A percentile compares a stretch with the other conserved stretches of the same genome.
These are phyloP conservation scores for Himalopsyche kuldschensis DNA, from an alignment of 2,888 invertebrate species.

Conservation along the genomic window DNA sequence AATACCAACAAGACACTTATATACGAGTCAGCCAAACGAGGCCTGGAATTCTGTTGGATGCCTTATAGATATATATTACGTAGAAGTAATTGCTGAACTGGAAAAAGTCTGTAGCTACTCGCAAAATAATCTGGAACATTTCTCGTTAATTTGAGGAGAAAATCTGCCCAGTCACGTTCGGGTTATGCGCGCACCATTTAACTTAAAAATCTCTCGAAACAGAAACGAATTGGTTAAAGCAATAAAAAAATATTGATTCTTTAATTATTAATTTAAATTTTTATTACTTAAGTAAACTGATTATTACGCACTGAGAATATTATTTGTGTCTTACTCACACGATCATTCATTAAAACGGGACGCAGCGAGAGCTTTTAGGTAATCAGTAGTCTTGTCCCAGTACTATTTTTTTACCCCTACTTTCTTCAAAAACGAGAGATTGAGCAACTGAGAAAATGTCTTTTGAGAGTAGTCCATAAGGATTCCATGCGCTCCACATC, in stretches of 20 bases:
- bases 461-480: no score
- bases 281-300: no score
- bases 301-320: no score
- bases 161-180: constrained; percentile 39
- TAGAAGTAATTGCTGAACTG: constrained; percentile 36
- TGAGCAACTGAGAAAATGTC: no score
- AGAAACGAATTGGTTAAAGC: background rate
- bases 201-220: constrained; percentile 25
- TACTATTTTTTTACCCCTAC: no score
- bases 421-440: no score
- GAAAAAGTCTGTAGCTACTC: constrained; percentile 34
- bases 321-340: no score
- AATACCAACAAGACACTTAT: constrained; percentile 30
- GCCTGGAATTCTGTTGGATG: background rate
- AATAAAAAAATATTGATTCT: background rate
- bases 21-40: background rate
- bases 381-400: no score
- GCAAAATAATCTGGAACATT: constrained; percentile 38
- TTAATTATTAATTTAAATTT: no score
- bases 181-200: constrained; percentile 39
- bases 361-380: no score
- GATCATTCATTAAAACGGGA: no score
- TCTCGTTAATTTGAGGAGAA: constrained; percentile 40
- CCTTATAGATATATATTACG: constrained; percentile 13
- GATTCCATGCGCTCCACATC: no score